Percentiles rank a stretch among this genome's conserved stretches.
phyloP scores from a whole-genome alignment of 2,888 invertebrate genomes.

The Dryomyza anilis region DNA sequence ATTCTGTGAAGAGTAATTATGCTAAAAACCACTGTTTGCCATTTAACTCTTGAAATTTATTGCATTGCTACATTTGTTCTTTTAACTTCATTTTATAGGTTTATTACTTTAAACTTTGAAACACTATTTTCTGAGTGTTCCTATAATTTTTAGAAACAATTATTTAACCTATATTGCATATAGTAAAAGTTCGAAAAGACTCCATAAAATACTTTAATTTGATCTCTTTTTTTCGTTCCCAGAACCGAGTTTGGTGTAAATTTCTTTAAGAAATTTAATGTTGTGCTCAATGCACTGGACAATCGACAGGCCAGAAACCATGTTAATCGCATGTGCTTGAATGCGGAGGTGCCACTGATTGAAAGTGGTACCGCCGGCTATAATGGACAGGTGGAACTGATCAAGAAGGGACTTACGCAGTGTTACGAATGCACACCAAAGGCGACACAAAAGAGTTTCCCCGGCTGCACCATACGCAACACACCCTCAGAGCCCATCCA shows the following conservation, averaged over 20 bases:
- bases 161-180: too few relatives aligned
- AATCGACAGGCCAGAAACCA: conserved; percentile 96
- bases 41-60: too few relatives aligned
- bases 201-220: too few relatives aligned
- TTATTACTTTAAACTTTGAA: neutral
- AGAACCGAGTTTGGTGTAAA: conserved; percentile 87
- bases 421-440: conserved; percentile 98
- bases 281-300: conserved; percentile 96
- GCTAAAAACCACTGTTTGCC: too few relatives aligned
- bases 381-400: conserved; percentile 91
- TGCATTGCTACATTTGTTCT: too few relatives aligned
- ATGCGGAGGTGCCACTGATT: conserved; percentile 90
- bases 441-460: conserved; percentile 88
- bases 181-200: too few relatives aligned
- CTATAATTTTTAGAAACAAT: conserved; percentile 11
- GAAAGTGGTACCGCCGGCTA: conserved; percentile 99
- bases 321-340: conserved; percentile 98
- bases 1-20: too few relatives aligned
- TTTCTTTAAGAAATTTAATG: conserved; percentile 88
- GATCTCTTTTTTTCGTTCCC: conserved; percentile 60
- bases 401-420: conserved; percentile 84
- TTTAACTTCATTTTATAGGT: too few relatives aligned
- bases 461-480: conserved; percentile 98
- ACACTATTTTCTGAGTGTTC: neutral
- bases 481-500: conserved; percentile 99